phyloP scores from a whole-genome alignment of 2,888 invertebrate genomes.

The Mermis nigrescens region DNA sequence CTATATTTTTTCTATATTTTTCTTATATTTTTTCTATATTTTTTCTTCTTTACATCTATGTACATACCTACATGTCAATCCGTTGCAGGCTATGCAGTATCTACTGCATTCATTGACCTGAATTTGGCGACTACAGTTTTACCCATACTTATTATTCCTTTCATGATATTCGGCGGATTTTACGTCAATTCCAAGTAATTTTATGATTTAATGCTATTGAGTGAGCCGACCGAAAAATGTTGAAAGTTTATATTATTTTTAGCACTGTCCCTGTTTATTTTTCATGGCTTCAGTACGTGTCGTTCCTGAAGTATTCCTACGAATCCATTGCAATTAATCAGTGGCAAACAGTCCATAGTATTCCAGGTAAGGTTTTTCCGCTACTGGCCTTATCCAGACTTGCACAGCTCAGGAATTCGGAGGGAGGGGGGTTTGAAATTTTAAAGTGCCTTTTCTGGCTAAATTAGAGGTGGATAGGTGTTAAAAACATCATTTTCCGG shows the following conservation, averaged over 20 bases:
- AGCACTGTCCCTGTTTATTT: slow-evolving; percentile 33
- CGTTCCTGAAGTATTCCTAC: slow-evolving; percentile 34
- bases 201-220: background rate
- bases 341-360: slow-evolving; percentile 28
- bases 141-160: slow-evolving; percentile 74
- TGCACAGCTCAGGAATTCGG: too few relatives aligned
- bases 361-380: slow-evolving; percentile 14
- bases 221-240: background rate
- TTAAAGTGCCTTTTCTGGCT: too few relatives aligned
- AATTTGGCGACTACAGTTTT: slow-evolving; percentile 74
- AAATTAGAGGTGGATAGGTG: too few relatives aligned
- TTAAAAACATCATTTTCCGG: background rate
- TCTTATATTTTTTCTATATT: too few relatives aligned
- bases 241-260: slow-evolving; percentile 8
- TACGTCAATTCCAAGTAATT: slow-evolving; percentile 64
- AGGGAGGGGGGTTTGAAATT: too few relatives aligned
- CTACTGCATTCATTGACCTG: slow-evolving; percentile 59
- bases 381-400: too few relatives aligned
- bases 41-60: too few relatives aligned
- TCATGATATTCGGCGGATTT: slow-evolving; percentile 83
- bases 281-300: slow-evolving; percentile 33
- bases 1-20: too few relatives aligned
- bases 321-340: slow-evolving; percentile 33
- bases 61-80: too few relatives aligned
- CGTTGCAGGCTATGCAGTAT: slow-evolving; percentile 63